A percentile compares a stretch with the other conserved stretches of the same genome.
Evolutionary conservation across 2,113 vertebrate genomes (phyloP).

Genomic region (Psilopogon haemacephalus): DNA sequence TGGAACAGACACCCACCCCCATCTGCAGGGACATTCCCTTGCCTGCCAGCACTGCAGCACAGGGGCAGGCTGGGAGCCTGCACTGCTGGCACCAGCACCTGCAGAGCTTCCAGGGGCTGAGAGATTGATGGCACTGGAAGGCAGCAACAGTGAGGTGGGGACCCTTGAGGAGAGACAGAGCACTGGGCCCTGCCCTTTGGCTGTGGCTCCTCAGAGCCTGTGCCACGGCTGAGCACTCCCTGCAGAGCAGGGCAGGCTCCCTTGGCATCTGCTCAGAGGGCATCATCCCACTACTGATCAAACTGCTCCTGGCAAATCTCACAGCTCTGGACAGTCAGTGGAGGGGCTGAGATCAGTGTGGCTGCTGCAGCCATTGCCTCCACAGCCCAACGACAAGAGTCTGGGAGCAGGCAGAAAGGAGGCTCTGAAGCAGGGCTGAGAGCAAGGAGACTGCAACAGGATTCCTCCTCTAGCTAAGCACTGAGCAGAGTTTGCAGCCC

Average conservation of each 20-base stretch:
- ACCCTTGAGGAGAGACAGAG: too few relatives aligned
- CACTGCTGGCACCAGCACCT: neutral
- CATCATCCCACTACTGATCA: slow-evolving; percentile 99
- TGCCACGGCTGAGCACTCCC: neutral
- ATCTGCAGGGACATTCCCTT: neutral
- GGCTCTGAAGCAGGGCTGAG: neutral
- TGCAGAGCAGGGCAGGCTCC: slow-evolving; percentile 59
- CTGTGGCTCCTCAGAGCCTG: neutral
- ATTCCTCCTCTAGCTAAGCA: neutral
- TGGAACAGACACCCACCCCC: neutral
- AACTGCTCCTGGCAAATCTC: slow-evolving; percentile 98
- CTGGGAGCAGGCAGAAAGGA: neutral
- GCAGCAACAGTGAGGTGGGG: neutral
- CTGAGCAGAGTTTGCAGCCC: neutral
- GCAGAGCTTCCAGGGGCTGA: neutral
- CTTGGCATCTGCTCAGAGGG: slow-evolving; percentile 92
- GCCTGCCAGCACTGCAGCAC: neutral
- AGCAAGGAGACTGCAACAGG: neutral
- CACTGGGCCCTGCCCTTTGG: too few relatives aligned
- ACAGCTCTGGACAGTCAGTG: slow-evolving; percentile 81
- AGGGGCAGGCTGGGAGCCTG: neutral
- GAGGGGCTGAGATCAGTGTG: neutral
- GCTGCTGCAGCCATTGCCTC: neutral
- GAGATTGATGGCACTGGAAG: neutral
- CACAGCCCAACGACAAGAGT: neutral